Percentiles rank a stretch among this genome's conserved stretches.
Evolutionary conservation across 23 tunicate species (phyloP).

Genomic region (Trididemnum clinides): DNA sequence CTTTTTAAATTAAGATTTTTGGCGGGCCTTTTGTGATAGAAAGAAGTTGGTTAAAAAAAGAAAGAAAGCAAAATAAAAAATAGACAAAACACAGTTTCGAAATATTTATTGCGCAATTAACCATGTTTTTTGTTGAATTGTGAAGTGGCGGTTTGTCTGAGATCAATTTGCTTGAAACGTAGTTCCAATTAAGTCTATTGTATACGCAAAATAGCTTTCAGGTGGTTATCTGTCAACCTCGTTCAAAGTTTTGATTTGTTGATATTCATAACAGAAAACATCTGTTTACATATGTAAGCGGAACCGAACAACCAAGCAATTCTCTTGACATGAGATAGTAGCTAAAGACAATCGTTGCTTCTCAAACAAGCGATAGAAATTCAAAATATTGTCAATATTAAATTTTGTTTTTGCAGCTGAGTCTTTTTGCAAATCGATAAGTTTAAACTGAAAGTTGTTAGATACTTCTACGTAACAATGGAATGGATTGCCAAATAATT

Average conservation of each 20-base stretch:
- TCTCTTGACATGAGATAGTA: background rate
- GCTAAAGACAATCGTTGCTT: background rate
- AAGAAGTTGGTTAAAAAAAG: too few species aligned
- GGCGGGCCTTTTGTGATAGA: too few species aligned
- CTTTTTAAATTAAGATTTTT: too few species aligned
- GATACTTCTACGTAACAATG: background rate
- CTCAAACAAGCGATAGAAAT: background rate
- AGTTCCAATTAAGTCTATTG: background rate
- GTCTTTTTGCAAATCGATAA: background rate
- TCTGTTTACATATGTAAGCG: background rate
- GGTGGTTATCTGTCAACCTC: background rate
- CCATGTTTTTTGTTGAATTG: background rate
- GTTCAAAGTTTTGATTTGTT: background rate
- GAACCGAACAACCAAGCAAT: background rate
- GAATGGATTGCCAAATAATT: background rate
- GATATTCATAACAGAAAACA: background rate
- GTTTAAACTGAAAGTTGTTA: background rate
- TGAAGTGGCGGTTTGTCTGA: background rate
- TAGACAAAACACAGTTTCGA: too few species aligned
- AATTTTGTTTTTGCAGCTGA: background rate
- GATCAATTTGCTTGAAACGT: background rate
- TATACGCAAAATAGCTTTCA: background rate
- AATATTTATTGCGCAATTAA: background rate
- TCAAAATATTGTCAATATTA: background rate
- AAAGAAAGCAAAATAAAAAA: too few species aligned